Conservation (phyloP, 1,140 invertebrate species). For the Panagrolaimus sp. region DNA sequence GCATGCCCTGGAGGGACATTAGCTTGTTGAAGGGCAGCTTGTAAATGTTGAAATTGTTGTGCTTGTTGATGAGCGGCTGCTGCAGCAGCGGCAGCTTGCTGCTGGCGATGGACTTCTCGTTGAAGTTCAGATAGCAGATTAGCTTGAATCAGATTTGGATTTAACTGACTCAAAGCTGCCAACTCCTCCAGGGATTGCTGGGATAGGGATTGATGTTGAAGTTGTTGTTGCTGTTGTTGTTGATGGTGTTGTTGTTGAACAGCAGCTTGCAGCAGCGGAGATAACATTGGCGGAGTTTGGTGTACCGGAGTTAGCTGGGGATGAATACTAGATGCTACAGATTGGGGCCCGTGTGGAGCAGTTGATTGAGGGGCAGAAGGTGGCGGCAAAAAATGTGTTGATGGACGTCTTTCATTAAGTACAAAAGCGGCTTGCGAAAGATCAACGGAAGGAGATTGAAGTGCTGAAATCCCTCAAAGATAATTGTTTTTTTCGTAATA, state of each 20-base stretch:
- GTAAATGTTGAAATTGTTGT: not conserved
- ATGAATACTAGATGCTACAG: not conserved
- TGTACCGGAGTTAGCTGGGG: not conserved
- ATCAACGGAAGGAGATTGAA: no score
- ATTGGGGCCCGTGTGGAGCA: not conserved
- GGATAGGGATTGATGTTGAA: not conserved
- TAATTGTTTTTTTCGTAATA: no score
- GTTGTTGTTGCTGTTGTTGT: not conserved
- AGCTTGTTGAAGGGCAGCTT: not conserved
- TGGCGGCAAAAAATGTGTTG: no score
- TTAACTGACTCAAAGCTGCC: no score
- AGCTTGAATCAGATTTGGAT: not conserved
- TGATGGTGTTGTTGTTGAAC: conserved; percentile 1
- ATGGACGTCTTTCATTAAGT: no score
- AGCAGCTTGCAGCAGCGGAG: not conserved
- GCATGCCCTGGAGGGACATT: not conserved
- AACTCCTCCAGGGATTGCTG: not conserved
- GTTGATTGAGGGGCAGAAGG: not conserved
- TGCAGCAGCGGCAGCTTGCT: not conserved
- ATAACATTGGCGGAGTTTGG: not conserved
- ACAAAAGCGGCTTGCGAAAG: no score
- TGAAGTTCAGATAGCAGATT: not conserved
- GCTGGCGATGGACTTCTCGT: not conserved
- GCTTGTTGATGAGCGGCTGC: not conserved
- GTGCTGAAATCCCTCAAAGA: no score